phyloP scores from a whole-genome alignment of 2,797 vertebrate genomes.

The Syngnathus rostellatus region DNA sequence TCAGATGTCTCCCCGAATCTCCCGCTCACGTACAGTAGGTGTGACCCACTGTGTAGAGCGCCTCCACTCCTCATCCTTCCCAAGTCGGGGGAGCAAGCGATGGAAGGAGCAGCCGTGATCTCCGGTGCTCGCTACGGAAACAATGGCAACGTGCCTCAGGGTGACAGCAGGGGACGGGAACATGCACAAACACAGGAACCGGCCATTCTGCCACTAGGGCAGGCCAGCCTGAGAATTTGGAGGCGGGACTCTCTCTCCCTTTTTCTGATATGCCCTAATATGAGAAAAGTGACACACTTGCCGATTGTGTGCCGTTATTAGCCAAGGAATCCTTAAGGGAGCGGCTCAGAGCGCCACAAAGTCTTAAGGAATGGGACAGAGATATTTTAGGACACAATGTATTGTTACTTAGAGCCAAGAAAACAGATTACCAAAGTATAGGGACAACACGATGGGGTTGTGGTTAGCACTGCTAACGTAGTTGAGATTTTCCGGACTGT shows the following conservation, averaged over 20 bases:
- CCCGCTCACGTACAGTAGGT: conserved; percentile 28
- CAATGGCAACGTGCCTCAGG: conserved; percentile 68
- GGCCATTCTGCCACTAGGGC: conserved; percentile 62
- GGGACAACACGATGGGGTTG: not conserved
- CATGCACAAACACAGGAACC: conserved; percentile 78
- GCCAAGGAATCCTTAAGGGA: conserved; percentile 41
- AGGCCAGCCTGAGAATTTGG: conserved; percentile 55
- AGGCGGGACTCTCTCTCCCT: conserved; percentile 44
- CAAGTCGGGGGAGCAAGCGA: conserved; percentile 1
- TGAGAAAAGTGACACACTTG: conserved; percentile 49
- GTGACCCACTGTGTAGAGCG: conserved; percentile 39
- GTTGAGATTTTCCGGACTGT: too few relatives aligned
- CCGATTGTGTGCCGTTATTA: conserved; percentile 49
- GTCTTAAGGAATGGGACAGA: conserved; percentile 37
- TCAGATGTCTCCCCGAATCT: conserved; percentile 19
- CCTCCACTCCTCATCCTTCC: conserved; percentile 24
- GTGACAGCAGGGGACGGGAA: conserved; percentile 80
- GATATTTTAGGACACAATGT: conserved; percentile 52
- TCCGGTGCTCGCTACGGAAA: conserved; percentile 58
- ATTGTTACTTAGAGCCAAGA: conserved; percentile 15
- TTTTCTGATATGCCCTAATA: conserved; percentile 45
- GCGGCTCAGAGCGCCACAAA: conserved; percentile 44
- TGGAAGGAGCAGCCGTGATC: conserved; percentile 50
- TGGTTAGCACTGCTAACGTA: not conserved
- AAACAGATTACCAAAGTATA: not conserved